Base-by-base conservation (phyloP, 2,888 invertebrate species). In the Synanthedon andrenaeformis region DNA sequence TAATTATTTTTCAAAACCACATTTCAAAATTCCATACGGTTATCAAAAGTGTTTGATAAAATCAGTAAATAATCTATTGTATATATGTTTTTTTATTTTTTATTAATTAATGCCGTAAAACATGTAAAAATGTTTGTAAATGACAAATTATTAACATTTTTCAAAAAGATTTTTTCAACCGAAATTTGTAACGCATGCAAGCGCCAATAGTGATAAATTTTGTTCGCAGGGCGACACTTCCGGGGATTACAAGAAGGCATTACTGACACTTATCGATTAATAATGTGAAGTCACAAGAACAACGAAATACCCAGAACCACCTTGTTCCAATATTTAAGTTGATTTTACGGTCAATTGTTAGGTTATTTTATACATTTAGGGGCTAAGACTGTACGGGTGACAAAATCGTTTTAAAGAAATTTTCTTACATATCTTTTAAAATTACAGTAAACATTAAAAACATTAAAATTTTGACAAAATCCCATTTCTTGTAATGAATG, bases 201-300 rank as follows among this genome's bases (percentile, higher is more conserved):
- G 45, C 45, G 45, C 67, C 70, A 75, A 72, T 70, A 67, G 70
- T 72, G 57, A 62, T 65, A 70, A 74, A 64, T 85, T 86, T 83
- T 84, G 79, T 77, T 92, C 93, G 75, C 92, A 96, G 95, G 95
- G 92, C 73, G 96, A 96, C 89, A 96, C 96, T 63, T 95, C 95
- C 73, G 96, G 96, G 70, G 95, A 96, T 90, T 97, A 96, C 92
- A 96, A 93, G 90, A 93, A 93, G 89, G 92, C 95, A 74, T 91
- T 97, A 76, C 91, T 96, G 84, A 93, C 95, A 71, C 89, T 96
- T 81, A 91, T 95, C 85, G 93, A 91, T 78, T 91, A 91, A 72
- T 70, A 74, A 51, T 63, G 59, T 57, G 58, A 57, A 61, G 65
- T 62, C 62, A 60, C 70, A 66, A 66, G 64, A 64, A 61, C 74